Evolutionary conservation across 2,888 invertebrate species (phyloP), one percentile per base, ranked within the genome.

Genomic region (Boloria selene): DNA sequence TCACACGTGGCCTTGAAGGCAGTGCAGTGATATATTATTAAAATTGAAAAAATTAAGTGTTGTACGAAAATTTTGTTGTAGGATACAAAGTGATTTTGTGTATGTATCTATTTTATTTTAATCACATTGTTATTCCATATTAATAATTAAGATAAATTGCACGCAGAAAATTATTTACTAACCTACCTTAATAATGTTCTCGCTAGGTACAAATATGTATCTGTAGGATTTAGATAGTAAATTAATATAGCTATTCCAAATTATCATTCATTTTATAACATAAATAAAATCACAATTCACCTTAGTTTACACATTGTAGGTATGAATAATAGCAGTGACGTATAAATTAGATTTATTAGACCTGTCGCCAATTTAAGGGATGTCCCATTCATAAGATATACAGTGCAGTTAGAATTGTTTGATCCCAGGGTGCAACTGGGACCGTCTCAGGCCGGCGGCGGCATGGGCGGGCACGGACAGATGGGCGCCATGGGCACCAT

Each of bases 381-480:
- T 13, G 16, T 49, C 3, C 14, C 13, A 49, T 7, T 49, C 7
- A 14, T 49, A 59, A 59, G 56, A 44, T 16, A 56, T 58, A n/a
- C 42, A 42, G 47, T 53, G 67, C 71, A 68, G 70, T 66, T 68
- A 54, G 62, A 47, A 59, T 67, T 69, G 47, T 4, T 47, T 58
- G 18, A 17, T 64, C 17, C 10, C 77, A 90, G 90, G 80, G 88
- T 90, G 79, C 84, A 89, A 65, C 78, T 90, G 78, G 90, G 89
- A 22, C 85, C 85, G 65, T 79, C 81, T 66, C 84, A 81, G 74
- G 80, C 80, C 68, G 86, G 86, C 73, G 84, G 81, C 64, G 84
- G 82, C 64, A 81, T 85, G 84, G 81, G 81, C 73, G 83, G 79
- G 73, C 85, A 85, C 78, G 83, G 79, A 58, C 86, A 82, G 75